Evolutionary conservation across 2,888 invertebrate species (phyloP).

Genomic region (Lysandra coridon): DNA sequence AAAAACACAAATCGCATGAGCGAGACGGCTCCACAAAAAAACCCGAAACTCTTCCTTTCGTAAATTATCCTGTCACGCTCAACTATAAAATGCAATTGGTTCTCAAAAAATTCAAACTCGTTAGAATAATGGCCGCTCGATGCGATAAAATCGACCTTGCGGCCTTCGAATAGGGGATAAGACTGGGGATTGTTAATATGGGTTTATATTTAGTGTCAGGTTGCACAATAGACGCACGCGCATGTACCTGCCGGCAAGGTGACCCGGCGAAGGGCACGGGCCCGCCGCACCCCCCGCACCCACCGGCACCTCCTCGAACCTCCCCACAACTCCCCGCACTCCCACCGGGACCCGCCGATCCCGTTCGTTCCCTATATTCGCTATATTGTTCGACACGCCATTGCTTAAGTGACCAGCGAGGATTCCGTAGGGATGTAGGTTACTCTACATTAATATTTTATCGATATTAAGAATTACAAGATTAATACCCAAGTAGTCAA

Average conservation of each 20-base stretch:
- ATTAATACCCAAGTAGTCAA: no score
- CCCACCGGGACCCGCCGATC: slow-evolving; percentile 37
- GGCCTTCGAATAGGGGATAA: slow-evolving; percentile 36
- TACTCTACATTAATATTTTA: background rate
- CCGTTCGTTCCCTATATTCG: slow-evolving; percentile 51
- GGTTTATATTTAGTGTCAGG: slow-evolving; percentile 57
- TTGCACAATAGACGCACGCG: slow-evolving; percentile 76
- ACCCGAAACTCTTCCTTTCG: slow-evolving; percentile 63
- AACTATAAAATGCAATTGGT: slow-evolving; percentile 79
- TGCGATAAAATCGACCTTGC: slow-evolving; percentile 33
- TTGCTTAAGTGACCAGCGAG: slow-evolving; percentile 65
- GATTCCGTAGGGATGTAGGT: slow-evolving; percentile 33
- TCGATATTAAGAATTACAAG: background rate
- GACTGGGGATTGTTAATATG: slow-evolving; percentile 39
- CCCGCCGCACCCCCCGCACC: slow-evolving; percentile 59
- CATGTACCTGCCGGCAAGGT: slow-evolving; percentile 73
- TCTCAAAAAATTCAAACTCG: slow-evolving; percentile 68
- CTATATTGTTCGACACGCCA: slow-evolving; percentile 69
- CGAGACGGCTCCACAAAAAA: slow-evolving; percentile 54
- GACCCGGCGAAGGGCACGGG: slow-evolving; percentile 75
- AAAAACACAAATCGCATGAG: slow-evolving; percentile 66
- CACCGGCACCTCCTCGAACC: slow-evolving; percentile 53
- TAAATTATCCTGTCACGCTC: slow-evolving; percentile 80
- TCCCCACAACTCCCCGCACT: slow-evolving; percentile 46
- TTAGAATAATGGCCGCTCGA: slow-evolving; percentile 55